phyloP scores from a whole-genome alignment of 2,113 vertebrate genomes.

The Egretta garzetta region DNA sequence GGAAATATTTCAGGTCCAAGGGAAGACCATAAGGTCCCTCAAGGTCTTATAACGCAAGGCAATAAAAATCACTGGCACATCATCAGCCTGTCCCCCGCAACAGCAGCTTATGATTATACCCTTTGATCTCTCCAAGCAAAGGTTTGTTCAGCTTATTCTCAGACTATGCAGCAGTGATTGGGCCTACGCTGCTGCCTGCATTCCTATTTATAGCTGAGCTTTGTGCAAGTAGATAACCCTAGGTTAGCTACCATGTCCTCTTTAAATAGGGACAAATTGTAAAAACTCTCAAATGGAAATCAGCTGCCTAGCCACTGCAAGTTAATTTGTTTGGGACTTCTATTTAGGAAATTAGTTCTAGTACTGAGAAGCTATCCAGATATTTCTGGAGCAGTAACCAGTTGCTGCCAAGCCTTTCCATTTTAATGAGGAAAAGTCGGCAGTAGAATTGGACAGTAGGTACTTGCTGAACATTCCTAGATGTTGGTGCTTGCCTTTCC shows the following conservation, averaged over 20 bases:
- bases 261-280: background rate
- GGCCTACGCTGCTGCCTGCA: background rate
- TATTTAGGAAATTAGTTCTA: background rate
- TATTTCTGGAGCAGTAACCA: background rate
- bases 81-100: slow-evolving; percentile 32
- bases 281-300: background rate
- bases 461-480: background rate
- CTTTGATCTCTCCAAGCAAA: slow-evolving; percentile 31
- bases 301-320: background rate
- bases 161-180: background rate
- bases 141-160: background rate
- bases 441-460: background rate
- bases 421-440: background rate
- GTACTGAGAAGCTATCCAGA: background rate
- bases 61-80: slow-evolving; percentile 60
- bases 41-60: slow-evolving; percentile 39
- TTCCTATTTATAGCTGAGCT: background rate
- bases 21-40: slow-evolving; percentile 39
- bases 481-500: background rate
- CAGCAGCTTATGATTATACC: slow-evolving; percentile 27
- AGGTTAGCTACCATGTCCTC: background rate
- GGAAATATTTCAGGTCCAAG: slow-evolving; percentile 48
- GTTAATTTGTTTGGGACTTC: background rate
- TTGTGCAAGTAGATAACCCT: background rate
- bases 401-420: background rate